These are phyloP conservation scores for Pelobates cultripes DNA, from an alignment of 2,797 vertebrate species.

Conservation along the genomic window DNA sequence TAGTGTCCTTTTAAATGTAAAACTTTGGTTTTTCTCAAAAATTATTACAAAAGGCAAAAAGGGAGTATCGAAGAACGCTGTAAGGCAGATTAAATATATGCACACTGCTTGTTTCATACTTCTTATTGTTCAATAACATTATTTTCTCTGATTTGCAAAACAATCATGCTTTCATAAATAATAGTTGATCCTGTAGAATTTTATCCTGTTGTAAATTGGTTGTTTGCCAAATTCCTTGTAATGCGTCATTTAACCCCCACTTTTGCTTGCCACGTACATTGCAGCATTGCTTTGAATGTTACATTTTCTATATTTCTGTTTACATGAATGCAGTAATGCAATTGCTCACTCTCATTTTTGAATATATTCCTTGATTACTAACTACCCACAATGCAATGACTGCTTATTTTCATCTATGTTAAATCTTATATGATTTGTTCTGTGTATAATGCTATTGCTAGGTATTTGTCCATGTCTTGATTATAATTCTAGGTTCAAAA, in stretches of 20 bases:
- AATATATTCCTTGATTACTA: conserved; percentile 49
- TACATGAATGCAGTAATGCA: conserved; percentile 19
- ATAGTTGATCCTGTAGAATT: not conserved
- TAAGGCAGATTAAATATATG: not conserved
- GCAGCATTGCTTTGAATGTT: not conserved
- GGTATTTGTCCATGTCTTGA: conserved; percentile 32
- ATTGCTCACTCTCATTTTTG: conserved; percentile 25
- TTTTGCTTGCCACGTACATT: not conserved
- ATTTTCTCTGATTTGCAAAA: not conserved
- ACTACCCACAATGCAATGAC: not conserved
- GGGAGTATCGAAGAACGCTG: not conserved
- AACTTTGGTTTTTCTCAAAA: no score
- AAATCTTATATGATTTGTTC: conserved; percentile 17
- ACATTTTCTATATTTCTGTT: conserved; percentile 9
- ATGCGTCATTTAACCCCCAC: not conserved
- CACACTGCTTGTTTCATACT: not conserved
- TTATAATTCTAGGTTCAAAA: conserved; percentile 50
- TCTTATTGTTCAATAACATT: not conserved
- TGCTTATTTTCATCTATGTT: conserved; percentile 33
- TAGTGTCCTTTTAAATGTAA: no score
- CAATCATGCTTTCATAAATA: not conserved
- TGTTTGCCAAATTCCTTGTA: not conserved
- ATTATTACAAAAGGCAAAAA: no score
- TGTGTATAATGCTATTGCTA: conserved; percentile 20
- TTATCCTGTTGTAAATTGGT: not conserved